Evolutionary conservation across 2,113 vertebrate genomes (phyloP), one percentile per base, ranked within the genome.

Genomic region (Periophthalmodon schlosseri): DNA sequence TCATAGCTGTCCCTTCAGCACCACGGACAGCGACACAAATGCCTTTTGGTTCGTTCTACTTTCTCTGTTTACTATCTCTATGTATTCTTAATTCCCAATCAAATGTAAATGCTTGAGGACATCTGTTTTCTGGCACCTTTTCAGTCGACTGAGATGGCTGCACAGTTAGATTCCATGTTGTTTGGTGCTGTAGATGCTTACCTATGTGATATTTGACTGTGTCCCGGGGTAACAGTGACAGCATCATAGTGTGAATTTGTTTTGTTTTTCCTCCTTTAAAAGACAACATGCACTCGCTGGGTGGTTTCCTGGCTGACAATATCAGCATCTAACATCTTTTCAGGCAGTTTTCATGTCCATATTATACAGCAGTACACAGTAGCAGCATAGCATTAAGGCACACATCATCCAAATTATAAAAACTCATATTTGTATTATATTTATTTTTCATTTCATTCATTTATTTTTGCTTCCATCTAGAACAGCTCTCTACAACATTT

Each of bases 151-250:
- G 34, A 69, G 70, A 73, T 6, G 9, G 24, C 39, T 34, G 65
- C 66, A 49, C 69, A 78, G 61, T 69, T 49, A 60, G 36, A 28
- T 36, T 44, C 47, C 68, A 47, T 72, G 64, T 85, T 34, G 67
- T 52, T 5, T 28, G 70, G 44, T 75, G 64, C 13, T 58, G 24
- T 63, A 56, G n/a, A 66, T 28, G 78, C 69, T 67, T n/a, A 11
- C 36, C 64, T 3, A 52, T n/a, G 3, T 23, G 60, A 5, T 73
- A 39, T 79, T 58, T 44, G 11, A 44, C 13, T 18, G 34, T 72
- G 36, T 28, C 34, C 61, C 67, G 56, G 49, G 21, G 64, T 44
- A 23, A 24, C 9, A 28, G 46, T 18, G 18, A 64, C 5, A 50
- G 16, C 46, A 36, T 21, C 34, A 20, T 33, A 34, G 23, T 36